Evolutionary conservation across 2,797 vertebrate genomes (phyloP).

Genomic region (Crax fasciolata): DNA sequence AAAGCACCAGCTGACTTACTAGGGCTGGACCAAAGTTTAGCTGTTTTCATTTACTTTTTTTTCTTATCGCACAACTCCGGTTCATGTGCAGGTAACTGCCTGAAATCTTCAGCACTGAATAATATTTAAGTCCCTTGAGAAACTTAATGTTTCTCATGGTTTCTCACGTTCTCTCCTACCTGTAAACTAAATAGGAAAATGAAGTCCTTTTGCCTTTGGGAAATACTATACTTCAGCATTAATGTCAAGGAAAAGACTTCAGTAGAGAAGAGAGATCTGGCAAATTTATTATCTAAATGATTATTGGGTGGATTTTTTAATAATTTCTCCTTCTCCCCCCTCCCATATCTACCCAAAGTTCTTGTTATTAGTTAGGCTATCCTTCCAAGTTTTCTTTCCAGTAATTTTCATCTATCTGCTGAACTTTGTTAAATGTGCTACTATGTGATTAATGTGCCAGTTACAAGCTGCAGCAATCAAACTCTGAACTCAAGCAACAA

Average conservation of each 20-base stretch:
- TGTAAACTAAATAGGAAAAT: neutral
- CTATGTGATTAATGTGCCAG: neutral
- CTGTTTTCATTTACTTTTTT: neutral
- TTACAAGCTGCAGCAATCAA: neutral
- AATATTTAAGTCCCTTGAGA: neutral
- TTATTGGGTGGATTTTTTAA: neutral
- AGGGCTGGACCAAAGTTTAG: neutral
- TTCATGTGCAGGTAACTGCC: neutral
- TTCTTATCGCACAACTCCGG: neutral
- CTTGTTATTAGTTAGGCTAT: neutral
- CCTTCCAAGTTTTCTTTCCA: neutral
- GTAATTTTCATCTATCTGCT: neutral
- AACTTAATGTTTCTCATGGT: neutral
- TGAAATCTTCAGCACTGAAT: neutral
- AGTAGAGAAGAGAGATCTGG: neutral
- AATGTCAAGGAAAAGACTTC: neutral
- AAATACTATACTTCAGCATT: neutral
- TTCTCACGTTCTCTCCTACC: neutral
- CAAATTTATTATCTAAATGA: neutral
- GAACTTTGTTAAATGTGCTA: neutral
- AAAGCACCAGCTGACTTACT: neutral
- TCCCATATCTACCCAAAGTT: neutral
- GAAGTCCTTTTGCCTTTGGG: neutral
- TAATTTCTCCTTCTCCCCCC: neutral
- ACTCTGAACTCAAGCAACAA: neutral